Base-by-base conservation (phyloP, 2,888 invertebrate species). In the Habroteleia sp. region DNA sequence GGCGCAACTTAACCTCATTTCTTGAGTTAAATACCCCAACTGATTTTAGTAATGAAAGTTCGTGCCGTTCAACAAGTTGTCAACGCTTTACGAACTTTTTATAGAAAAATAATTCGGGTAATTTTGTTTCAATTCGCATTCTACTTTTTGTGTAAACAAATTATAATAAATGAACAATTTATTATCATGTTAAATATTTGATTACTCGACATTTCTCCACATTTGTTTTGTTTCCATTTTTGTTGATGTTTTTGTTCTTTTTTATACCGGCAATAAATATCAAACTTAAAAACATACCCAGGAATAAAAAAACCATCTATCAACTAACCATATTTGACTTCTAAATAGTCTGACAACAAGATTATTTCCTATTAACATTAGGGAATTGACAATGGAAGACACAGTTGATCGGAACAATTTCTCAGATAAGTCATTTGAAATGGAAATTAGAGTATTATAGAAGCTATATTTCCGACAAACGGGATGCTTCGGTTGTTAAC, bases 391-490 rank as follows among this genome's bases (percentile, higher is more conserved):
- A 60, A 60, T 46, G 6, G 46, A 16, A 46, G 46, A 37, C 29
- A 44, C 33, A 56, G 41, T 44, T 16, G 37, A 33, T 48, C 13
- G 13, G 13, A n/a, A 29, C 13, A 23, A 7, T 42, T 42, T 42
- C 42, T n/a, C 8, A 7, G 35, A 54, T 17, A 13, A 42, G 1
- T 14, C 27, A 60, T 35, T 46, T 60, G 46, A 27, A 37, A 60
- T 46, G 27, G 37, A 46, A 60, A 60, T 60, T 37, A 27, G 46
- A 23, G 46, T 46, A 33, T 60, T 60, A 60, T 60, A 35, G 17
- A 17, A 27, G 16, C 46, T 44, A 29, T 35, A 37, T 35, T 60
- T 27, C 17, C 35, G 37, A 46, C 27, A 60, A 37, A 46, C 35
- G 35, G 37, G 14, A 14, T 35, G 3, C 44, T 16, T 13, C 2